A percentile compares a stretch with the other conserved stretches of the same genome.
These are phyloP conservation scores for Climacteris rufus DNA, from an alignment of 2,113 vertebrate species.

Conservation along the genomic window DNA sequence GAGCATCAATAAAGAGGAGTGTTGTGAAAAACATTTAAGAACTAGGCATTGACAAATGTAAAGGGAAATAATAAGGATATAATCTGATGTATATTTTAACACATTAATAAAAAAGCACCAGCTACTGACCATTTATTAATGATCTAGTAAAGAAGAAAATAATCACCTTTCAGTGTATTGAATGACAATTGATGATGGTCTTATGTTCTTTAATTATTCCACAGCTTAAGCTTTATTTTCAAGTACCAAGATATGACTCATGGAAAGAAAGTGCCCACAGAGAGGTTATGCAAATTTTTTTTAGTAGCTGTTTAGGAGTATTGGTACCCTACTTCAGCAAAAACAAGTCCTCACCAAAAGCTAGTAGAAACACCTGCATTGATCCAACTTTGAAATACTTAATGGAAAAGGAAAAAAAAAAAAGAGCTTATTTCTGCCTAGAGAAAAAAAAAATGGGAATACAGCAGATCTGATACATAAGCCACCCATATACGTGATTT, in stretches of 20 bases:
- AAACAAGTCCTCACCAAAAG: not conserved
- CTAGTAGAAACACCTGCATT: not conserved
- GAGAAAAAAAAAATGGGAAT: not conserved
- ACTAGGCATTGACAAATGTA: not conserved
- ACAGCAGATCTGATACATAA: not conserved
- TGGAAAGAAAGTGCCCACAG: not conserved
- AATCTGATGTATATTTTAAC: not conserved
- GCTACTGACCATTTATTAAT: not conserved
- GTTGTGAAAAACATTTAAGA: not conserved
- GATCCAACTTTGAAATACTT: not conserved
- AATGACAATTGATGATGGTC: fast-evolving
- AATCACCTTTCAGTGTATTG: not conserved
- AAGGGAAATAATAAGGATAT: not conserved
- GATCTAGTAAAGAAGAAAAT: not conserved
- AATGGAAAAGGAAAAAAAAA: not conserved
- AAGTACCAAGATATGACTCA: not conserved
- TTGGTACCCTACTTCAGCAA: not conserved
- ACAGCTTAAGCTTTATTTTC: not conserved
- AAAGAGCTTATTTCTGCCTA: not conserved
- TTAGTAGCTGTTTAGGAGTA: not conserved
- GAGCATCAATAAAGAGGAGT: not conserved
- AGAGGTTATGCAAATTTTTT: not conserved
- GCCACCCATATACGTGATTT: not conserved
- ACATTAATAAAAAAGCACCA: not conserved
- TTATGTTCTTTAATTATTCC: not conserved